Evolutionary conservation across 64 coral and sea anemone species (phyloP).

Genomic region (Cladopsammia gracilis): DNA sequence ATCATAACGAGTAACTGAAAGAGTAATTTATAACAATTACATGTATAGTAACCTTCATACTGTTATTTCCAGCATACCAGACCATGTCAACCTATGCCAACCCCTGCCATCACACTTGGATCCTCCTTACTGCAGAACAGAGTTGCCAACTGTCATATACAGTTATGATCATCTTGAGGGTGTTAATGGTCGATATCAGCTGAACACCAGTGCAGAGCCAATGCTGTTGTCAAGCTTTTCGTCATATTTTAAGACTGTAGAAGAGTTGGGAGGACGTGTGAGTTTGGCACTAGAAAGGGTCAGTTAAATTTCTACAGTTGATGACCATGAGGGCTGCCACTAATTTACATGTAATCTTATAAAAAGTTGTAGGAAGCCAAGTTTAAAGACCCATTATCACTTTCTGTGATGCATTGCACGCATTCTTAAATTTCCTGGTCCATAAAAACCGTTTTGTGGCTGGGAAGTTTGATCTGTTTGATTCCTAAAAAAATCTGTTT

Average conservation of each 20-base stretch:
- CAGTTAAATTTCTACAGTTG: neutral
- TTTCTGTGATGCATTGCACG: no score
- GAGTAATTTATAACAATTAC: no score
- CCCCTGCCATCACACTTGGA: conserved; percentile 15
- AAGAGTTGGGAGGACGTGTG: conserved; percentile 77
- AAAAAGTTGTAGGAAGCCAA: neutral
- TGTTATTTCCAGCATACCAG: conserved; percentile 64
- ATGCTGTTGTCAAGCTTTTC: conserved; percentile 46
- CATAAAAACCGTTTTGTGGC: no score
- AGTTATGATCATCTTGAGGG: conserved; percentile 90
- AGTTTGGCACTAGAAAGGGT: conserved; percentile 76
- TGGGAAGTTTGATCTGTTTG: no score
- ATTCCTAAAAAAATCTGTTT: no score
- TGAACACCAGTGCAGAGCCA: conserved; percentile 63
- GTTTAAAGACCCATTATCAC: no score
- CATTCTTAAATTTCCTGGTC: no score
- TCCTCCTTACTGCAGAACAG: conserved; percentile 47
- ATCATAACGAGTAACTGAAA: no score
- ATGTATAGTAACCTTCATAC: neutral
- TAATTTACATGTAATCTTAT: neutral
- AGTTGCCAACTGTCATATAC: conserved; percentile 62
- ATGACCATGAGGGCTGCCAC: no score
- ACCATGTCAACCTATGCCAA: conserved; percentile 70
- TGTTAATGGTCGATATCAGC: conserved; percentile 38
- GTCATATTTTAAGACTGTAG: conserved; percentile 66